Evolutionary conservation across 2,888 invertebrate species (phyloP).

Genomic region (Thysanoteuthis rhombus): DNA sequence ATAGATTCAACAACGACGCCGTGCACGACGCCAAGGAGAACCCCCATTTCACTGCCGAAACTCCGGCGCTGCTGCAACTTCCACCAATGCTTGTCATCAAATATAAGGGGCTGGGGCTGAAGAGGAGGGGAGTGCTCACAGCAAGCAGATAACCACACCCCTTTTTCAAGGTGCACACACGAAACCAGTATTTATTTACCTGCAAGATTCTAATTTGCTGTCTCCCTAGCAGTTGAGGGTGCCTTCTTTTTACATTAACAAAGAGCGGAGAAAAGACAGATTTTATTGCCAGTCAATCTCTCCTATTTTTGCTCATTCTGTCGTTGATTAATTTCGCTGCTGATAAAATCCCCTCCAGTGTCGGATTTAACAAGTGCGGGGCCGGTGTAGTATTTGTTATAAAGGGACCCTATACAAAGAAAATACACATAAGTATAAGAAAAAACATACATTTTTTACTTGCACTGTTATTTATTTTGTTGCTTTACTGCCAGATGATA

Average conservation of each 20-base stretch:
- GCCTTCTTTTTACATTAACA: neutral
- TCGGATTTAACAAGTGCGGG: no score
- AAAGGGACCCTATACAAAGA: no score
- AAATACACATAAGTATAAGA: no score
- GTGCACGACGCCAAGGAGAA: neutral
- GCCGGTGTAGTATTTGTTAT: no score
- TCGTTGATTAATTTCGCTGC: neutral
- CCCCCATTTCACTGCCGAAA: neutral
- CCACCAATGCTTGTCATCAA: neutral
- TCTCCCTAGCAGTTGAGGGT: neutral
- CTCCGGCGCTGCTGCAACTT: neutral
- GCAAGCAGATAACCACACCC: neutral
- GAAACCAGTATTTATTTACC: neutral
- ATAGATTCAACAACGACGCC: neutral
- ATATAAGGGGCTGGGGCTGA: no score
- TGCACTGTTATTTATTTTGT: no score
- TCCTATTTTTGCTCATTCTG: neutral
- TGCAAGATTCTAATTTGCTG: neutral
- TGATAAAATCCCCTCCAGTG: no score
- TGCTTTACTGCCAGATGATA: no score
- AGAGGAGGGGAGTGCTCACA: neutral
- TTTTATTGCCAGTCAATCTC: neutral
- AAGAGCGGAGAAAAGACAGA: neutral
- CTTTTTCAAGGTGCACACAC: neutral
- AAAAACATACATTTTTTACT: no score